Base-by-base conservation (phyloP, 2,797 vertebrate genomes). In the Geotria australis region DNA sequence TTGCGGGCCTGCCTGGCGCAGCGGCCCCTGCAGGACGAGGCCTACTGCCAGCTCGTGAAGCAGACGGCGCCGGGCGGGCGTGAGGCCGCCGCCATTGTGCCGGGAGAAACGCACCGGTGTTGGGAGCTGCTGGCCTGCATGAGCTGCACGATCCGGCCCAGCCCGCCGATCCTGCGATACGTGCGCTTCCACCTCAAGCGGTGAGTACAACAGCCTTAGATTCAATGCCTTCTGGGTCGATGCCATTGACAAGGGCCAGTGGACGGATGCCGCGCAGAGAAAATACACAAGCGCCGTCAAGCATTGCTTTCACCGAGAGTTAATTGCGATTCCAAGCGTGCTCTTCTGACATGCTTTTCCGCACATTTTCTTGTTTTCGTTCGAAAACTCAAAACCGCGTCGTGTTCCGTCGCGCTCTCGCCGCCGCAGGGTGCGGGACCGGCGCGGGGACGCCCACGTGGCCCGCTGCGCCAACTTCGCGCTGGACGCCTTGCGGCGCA, bases 101-200 rank as follows among this genome's bases (percentile, higher is more conserved):
- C 83, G 0, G 74, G 75, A 11, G 79, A 76, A 5, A 79, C 85
- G 73, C 73, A 91, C 6, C 80, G 76, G 57, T 76, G 73, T 58
- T 98, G 89, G 88, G 79, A 79, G 70, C 79, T 89, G 65, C 76
- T 98, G 58, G 70, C 79, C 2, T 93, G 84, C 71, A 75, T 94
- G 71, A 82, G 79, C 62, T 91, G 85, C 67, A 81, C 81, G 4
- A 91, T 93, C 63, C 69, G 75, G 61, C 80, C 86, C 0, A 83
- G 79, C 56, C 76, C 88, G 5, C 72, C 78, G 47, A 70, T 93
- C 65, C 79, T 94, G 58, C 73, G 79, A 65, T 94, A 98, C 66
- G 77, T 98, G 48, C 86, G 83, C 69, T 89, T 94, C 67, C 89
- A 98, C 69, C 75, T 98, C 56, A 93, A 83, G 71, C 83, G 86